Evolutionary conservation across 2,113 vertebrate species (phyloP), one percentile per base, ranked within the genome.

Genomic region (Erythrocebus patas): DNA sequence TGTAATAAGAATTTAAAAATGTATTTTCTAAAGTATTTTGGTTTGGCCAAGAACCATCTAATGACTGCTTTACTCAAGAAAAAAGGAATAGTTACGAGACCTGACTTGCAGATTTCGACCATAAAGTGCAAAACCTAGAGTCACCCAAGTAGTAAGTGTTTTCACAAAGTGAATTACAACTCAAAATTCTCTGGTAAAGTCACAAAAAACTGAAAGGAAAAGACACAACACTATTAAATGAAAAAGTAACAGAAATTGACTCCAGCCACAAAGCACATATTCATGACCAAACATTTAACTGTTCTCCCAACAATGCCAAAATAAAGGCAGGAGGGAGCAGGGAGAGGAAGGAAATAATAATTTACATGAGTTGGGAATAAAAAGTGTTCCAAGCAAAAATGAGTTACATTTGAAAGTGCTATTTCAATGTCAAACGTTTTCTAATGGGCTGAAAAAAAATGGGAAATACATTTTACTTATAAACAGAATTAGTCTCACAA

Each of bases 291-390:
- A 89, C 35, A 87, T 84, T 90, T 96, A 85, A 79, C 14, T 92
- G 18, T 30, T 76, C 50, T 85, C 32, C 70, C 82, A 76, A 93
- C 55, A 95, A 96, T 91, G 73, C 61, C 85, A 97, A 85, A 84
- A 82, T 80, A 61, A 78, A n/a, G 25, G 16, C 5, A 20, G 59
- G n/a, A 61, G 52, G 22, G 64, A 73, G 13, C 12, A 81, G 48
- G 40, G 95, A 76, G 18, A 97, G 75, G 83, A 87, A 97, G 52
- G 93, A 95, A 97, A 93, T 92, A 68, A 96, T 89, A 59, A 94
- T 91, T 90, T 88, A 84, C 91, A 66, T 18, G 23, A 85, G 79
- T 48, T 80, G 89, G 45, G 88, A 96, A 95, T 88, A 96, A 72
- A 84, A 92, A 84, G 90, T 93, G 82, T 95, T 89, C 87, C 83